phyloP scores from a whole-genome alignment of 2,113 vertebrate genomes.

The Piaya cayana region DNA sequence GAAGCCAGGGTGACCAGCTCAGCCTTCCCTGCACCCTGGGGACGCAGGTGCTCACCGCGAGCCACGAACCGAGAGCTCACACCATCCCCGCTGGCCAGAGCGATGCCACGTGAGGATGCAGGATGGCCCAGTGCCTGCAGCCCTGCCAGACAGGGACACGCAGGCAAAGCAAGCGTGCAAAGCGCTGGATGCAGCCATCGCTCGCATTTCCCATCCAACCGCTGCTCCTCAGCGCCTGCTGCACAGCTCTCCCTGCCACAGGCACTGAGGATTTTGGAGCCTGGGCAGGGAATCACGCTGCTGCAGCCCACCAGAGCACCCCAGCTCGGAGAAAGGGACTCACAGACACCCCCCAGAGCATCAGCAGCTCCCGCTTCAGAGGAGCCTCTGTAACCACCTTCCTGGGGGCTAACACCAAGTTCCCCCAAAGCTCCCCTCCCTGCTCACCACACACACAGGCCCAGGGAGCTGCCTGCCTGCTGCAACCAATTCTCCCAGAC shows the following conservation, averaged over 20 bases:
- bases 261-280: background rate
- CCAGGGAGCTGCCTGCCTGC: background rate
- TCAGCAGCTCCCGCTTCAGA: background rate
- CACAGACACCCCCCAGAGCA: background rate
- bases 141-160: background rate
- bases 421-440: background rate
- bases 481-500: background rate
- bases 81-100: background rate
- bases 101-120: background rate
- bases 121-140: background rate
- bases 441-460: background rate
- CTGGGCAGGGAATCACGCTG: too few relatives aligned
- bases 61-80: background rate
- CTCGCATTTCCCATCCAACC: background rate
- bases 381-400: background rate
- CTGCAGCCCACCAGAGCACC: background rate
- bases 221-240: too few relatives aligned
- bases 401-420: background rate
- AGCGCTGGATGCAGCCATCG: rapidly evolving
- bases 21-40: background rate
- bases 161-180: background rate
- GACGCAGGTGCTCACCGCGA: background rate
- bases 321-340: background rate
- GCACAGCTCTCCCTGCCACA: background rate
- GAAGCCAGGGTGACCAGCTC: background rate